Evolutionary conservation across 2,113 vertebrate species (phyloP), one percentile per base, ranked within the genome.

Genomic region (Limnothrissa miodon): DNA sequence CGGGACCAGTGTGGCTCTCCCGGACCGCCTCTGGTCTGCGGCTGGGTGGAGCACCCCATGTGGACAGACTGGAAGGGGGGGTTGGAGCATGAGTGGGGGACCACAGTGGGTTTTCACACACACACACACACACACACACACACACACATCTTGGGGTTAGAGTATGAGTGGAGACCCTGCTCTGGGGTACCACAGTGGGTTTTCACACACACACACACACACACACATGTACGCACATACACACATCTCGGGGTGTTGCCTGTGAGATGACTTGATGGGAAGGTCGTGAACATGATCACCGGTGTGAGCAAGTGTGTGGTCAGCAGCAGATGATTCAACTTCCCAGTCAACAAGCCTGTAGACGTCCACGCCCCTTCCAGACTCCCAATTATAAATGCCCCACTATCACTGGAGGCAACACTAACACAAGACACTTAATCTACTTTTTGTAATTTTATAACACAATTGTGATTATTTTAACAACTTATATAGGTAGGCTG

Each of bases 1-100:
- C 79, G 0, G 46, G 44, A 86, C 87, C 89, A 85, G 90, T 93
- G 92, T 90, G 91, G 91, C 90, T 78, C 82, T 83, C 86, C 45
- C 56, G 6, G 59, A 83, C 83, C 51, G 56, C 45, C 45, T 81
- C 83, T n/a, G 45, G 79, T 81, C 79, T 80, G 62, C 21, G 70
- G 36, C 79, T 29, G 83, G 62, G 79, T 84, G 83, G 79, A 70
- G 59, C 83, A 39, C 79, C 23, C 62, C 25, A 9, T 84, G 62
- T 78, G 79, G 79, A 70, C 83, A 81, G 83, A 66, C 45, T 42
- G 42, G 42, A n/a, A n/a, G n/a, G 17, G 79, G 44, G 80, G 33
- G 29, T 13, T 36, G 66, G 66, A 74, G 13, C 25, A 4, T 7
- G 17, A 25, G 21, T 81, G n/a, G 25, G 83, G 83, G 39, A 44